Base-by-base conservation (phyloP, 2,797 vertebrate genomes). In the Anolis apletophallus region DNA sequence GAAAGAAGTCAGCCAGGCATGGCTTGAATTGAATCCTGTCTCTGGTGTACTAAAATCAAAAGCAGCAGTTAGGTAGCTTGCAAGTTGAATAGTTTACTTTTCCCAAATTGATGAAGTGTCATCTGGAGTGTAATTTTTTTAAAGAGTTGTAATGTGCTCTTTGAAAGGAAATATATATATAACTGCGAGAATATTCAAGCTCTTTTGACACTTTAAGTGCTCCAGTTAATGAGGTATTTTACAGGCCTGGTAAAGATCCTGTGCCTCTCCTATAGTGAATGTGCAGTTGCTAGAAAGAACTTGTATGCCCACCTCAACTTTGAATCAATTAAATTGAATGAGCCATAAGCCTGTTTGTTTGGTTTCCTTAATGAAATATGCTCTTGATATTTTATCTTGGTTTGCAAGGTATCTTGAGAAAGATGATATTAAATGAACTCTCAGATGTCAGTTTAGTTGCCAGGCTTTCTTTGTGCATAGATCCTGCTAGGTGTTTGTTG, bases 41-140 rank as follows among this genome's bases (percentile, higher is more conserved):
- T n/a, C 29, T 72, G 16, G 32, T 50, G 6, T 21, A 36, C 5
- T 36, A n/a, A 72, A 64, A 46, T 54, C 79, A 55, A 57, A 55
- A 68, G 29, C 72, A 85, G 40, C 61, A 81, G 61, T 26, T 69
- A 81, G 26, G 61, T 81, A 46, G 72, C 34, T n/a, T 19, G 73
- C 50, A 78, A 34, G 3, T 87, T 57, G 54, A 79, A 72, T n/a
- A 61, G 29, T n/a, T 52, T 34, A 4, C 9, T 36, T 69, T 84
- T 79, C 73, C 23, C 69, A 78, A 55, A 59, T 17, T 83, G 61
- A 81, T 83, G 73, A 83, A 76, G 50, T 81, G 26, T 77, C 21
- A 82, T 57, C 52, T 76, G 36, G 61, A 46, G 29, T 36, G 57
- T 68, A 16, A 29, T 55, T 86, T 81, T n/a, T 84, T 84, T 11